phyloP scores from a whole-genome alignment of 2,113 vertebrate genomes.

The Macquaria australasica region DNA sequence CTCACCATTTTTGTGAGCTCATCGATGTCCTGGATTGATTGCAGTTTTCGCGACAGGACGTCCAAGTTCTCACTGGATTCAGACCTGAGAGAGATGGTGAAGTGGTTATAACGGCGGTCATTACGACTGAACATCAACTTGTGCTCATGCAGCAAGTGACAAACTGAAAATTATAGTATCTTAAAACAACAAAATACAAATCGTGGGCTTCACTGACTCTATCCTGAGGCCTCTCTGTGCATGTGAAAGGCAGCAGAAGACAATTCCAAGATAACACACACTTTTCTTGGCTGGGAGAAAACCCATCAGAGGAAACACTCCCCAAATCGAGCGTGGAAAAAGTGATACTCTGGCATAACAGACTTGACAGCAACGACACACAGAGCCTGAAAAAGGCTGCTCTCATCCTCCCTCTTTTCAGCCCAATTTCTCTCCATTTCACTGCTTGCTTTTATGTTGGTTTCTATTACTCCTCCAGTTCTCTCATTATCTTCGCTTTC shows the following conservation, averaged over 20 bases:
- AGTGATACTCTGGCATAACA: slow-evolving; percentile 38
- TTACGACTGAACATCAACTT: slow-evolving; percentile 3
- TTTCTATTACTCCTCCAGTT: slow-evolving; percentile 50
- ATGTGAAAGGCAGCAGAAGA: slow-evolving; percentile 32
- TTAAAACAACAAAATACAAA: slow-evolving; percentile 29
- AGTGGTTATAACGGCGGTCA: not conserved
- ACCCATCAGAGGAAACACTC: slow-evolving; percentile 45
- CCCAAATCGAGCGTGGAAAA: slow-evolving; percentile 49
- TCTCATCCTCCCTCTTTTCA: slow-evolving; percentile 31
- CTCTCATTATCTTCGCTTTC: slow-evolving; percentile 33
- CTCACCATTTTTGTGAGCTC: slow-evolving; percentile 92
- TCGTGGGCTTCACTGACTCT: slow-evolving; percentile 3
- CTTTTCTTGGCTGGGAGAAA: slow-evolving; percentile 44
- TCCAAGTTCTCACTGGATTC: slow-evolving; percentile 86
- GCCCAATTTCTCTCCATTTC: slow-evolving; percentile 49
- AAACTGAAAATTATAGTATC: not conserved
- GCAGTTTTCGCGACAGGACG: slow-evolving; percentile 85
- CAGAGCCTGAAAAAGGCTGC: not conserved
- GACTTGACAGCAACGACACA: slow-evolving; percentile 45
- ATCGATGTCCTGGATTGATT: slow-evolving; percentile 90
- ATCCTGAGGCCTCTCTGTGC: slow-evolving; percentile 2
- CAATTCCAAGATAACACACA: slow-evolving; percentile 27
- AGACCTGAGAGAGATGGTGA: slow-evolving; percentile 76
- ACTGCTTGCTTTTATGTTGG: slow-evolving; percentile 38
- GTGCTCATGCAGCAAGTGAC: not conserved